Conservation (phyloP, 2,888 invertebrate genomes). For the Pogonocherus hispidulus region DNA sequence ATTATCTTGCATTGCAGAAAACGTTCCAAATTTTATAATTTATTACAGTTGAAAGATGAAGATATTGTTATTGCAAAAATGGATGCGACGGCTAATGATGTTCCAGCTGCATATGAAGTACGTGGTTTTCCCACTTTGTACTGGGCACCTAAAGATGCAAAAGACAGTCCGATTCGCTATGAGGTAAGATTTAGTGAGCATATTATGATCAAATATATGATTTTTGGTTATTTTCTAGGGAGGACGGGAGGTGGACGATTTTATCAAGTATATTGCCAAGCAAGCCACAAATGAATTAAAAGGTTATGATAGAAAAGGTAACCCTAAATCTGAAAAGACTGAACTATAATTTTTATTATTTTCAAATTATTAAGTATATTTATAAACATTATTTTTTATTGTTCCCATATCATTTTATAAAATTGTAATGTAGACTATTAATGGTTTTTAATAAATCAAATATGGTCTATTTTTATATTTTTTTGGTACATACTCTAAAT, state of each 20-base stretch:
- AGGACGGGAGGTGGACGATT: slow-evolving; percentile 93
- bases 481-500: slow-evolving; percentile 7
- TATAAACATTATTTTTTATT: slow-evolving; percentile 38
- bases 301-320: slow-evolving; percentile 89
- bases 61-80: slow-evolving; percentile 95
- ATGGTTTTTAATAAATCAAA: slow-evolving; percentile 35
- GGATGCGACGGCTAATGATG: slow-evolving; percentile 99
- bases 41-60: slow-evolving; percentile 73
- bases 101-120: slow-evolving; percentile 91
- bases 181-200: slow-evolving; percentile 73
- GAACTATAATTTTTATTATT: slow-evolving; percentile 71
- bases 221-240: slow-evolving; percentile 73
- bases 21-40: background rate
- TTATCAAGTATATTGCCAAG: slow-evolving; percentile 93
- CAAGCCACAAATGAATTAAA: slow-evolving; percentile 91
- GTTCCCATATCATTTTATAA: slow-evolving; percentile 33
- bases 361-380: slow-evolving; percentile 27
- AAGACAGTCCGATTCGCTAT: slow-evolving; percentile 85
- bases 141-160: slow-evolving; percentile 91
- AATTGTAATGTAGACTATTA: slow-evolving; percentile 33
- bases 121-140: slow-evolving; percentile 97
- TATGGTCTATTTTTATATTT: slow-evolving; percentile 35
- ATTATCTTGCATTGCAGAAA: too few relatives aligned
- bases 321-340: slow-evolving; percentile 70
- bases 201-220: background rate